Base-by-base conservation (phyloP, 2,797 vertebrate genomes). In the Epinephelus malabaricus region DNA sequence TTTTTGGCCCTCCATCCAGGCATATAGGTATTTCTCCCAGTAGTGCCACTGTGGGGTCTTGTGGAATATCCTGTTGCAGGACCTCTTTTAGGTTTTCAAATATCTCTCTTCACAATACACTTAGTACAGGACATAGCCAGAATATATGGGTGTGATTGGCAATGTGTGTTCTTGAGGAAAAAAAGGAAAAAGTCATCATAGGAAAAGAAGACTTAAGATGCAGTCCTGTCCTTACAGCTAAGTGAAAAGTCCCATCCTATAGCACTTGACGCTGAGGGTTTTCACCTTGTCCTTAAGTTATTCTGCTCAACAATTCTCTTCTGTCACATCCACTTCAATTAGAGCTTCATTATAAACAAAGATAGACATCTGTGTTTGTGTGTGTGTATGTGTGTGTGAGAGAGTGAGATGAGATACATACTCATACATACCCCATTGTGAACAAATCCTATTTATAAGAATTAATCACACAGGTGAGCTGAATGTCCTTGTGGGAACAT, bases 321-420 rank as follows among this genome's bases (percentile, higher is more conserved):
- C 71, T 82, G 86, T 83, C 89, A 69, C 77, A 79, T 85, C 76
- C 62, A 83, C 71, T 85, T 54, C 46, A 65, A 64, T 0, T 11
- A 19, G 18, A 61, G 73, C 63, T 63, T 73, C 49, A 53, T 83
- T 62, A 76, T 18, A 25, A 62, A 80, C 25, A 49, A 68, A 50
- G 59, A 75, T 56, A 19, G 66, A 76, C 27, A 30, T 30, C 27
- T 30, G 34, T 34, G 34, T 34, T 6, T 34, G 34, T 8, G 7
- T 84, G 79, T 43, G 40, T 46, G 15, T 60, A 25, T 53, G 3
- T 75, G 65, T 45, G 7, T 60, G 65, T 21, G 23, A 19, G 25
- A 21, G 34, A 2, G 17, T 23, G 59, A 46, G 50, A 3, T 9
- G n/a, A 34, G 45, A 56, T 19, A 6, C 2, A 62, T 18, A 13